These are phyloP conservation scores for Mycalesis mineus DNA, from an alignment of 2,888 invertebrate genomes.

Conservation along the genomic window DNA sequence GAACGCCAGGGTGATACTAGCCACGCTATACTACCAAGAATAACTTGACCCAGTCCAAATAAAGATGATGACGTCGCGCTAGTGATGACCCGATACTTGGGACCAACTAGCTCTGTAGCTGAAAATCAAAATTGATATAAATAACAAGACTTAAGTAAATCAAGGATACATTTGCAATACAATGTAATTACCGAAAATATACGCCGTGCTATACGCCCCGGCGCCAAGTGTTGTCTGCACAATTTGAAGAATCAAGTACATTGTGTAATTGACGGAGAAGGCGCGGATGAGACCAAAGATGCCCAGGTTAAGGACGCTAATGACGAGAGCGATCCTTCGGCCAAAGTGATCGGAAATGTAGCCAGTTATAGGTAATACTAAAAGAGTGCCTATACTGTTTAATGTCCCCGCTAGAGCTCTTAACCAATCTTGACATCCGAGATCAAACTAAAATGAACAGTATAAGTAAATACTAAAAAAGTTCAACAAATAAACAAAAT, in stretches of 20 bases:
- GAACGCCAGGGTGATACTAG: slow-evolving; percentile 82
- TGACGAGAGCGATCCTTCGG: slow-evolving; percentile 66
- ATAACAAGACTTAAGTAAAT: too few relatives aligned
- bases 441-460: slow-evolving; percentile 72
- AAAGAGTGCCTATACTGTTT: slow-evolving; percentile 82
- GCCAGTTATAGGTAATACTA: slow-evolving; percentile 83
- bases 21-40: slow-evolving; percentile 82
- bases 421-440: slow-evolving; percentile 84
- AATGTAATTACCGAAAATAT: slow-evolving; percentile 37
- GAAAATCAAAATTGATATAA: neutral
- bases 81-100: slow-evolving; percentile 82
- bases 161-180: too few relatives aligned
- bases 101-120: slow-evolving; percentile 84
- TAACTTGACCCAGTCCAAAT: slow-evolving; percentile 84
- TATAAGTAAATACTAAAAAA: neutral
- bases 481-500: neutral
- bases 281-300: slow-evolving; percentile 62
- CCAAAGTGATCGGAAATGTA: slow-evolving; percentile 82
- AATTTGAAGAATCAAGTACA: slow-evolving; percentile 61
- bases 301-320: slow-evolving; percentile 51
- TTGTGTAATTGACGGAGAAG: slow-evolving; percentile 67
- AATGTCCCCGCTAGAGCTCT: slow-evolving; percentile 84
- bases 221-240: slow-evolving; percentile 60
- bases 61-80: slow-evolving; percentile 83
- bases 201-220: slow-evolving; percentile 62